Evolutionary conservation across 1,140 invertebrate genomes (phyloP).

Genomic region (Pseudomyrmex gracilis): DNA sequence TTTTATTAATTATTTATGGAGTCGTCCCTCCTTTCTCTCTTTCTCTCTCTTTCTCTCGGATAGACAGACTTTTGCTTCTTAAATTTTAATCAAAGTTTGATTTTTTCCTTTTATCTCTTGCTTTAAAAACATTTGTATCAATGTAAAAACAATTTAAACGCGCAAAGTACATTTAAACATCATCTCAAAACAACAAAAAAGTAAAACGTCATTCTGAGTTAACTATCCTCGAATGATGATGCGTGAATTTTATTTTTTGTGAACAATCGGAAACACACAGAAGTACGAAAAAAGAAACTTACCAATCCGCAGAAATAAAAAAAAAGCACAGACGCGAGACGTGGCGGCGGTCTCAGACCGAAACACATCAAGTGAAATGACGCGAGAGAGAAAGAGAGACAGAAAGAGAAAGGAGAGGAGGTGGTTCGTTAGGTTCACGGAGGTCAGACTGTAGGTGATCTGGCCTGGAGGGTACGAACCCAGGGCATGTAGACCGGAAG

Average conservation of each 20-base stretch:
- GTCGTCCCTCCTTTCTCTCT: background rate
- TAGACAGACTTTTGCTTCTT: no score
- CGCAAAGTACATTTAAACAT: no score
- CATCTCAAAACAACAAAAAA: no score
- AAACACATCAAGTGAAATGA: constrained; percentile 51
- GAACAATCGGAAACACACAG: background rate
- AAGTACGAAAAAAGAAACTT: no score
- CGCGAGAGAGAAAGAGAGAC: constrained; percentile 49
- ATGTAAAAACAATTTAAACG: no score
- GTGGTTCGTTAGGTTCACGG: constrained; percentile 72
- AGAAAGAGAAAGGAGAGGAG: constrained; percentile 52
- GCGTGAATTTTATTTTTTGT: background rate
- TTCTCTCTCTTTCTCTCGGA: background rate
- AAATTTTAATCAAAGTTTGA: no score
- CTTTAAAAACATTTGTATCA: no score
- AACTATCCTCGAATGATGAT: no score
- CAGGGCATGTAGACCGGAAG: constrained; percentile 85
- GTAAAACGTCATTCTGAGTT: no score
- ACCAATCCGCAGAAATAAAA: background rate
- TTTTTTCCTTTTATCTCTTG: no score
- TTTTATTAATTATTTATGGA: constrained; percentile 6
- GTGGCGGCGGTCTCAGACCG: constrained; percentile 12
- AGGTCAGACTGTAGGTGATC: constrained; percentile 76
- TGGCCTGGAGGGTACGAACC: constrained; percentile 78
- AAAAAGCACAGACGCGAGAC: background rate